These are phyloP conservation scores for Carettochelys insculpta DNA, from an alignment of 2,113 vertebrate genomes.

Conservation along the genomic window DNA sequence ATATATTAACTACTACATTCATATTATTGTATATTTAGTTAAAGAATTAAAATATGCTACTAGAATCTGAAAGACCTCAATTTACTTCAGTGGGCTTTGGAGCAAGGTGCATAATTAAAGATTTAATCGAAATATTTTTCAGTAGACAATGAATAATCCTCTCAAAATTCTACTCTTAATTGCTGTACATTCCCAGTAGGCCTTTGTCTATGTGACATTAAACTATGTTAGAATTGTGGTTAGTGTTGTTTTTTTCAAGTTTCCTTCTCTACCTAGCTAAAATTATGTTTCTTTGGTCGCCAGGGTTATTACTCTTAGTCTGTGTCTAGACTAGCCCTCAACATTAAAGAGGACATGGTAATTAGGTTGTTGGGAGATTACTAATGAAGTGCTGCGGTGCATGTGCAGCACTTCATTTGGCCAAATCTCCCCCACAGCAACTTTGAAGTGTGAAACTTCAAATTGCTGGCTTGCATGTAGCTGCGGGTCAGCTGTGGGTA, in stretches of 20 bases:
- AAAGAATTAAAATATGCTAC: background rate
- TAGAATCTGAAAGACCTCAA: background rate
- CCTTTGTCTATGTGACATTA: background rate
- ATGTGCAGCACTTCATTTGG: no score
- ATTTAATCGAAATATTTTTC: background rate
- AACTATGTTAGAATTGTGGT: background rate
- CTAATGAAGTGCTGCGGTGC: no score
- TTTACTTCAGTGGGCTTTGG: background rate
- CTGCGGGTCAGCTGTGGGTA: no score
- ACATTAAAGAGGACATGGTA: no score
- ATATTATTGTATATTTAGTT: background rate
- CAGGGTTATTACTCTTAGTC: accelerated
- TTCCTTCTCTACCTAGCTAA: background rate
- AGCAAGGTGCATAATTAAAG: background rate
- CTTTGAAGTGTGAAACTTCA: no score
- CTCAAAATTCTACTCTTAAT: accelerated
- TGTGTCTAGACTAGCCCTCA: no score
- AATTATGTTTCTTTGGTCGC: background rate
- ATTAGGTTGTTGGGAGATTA: no score
- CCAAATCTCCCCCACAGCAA: no score
- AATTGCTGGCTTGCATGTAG: no score
- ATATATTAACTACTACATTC: background rate
- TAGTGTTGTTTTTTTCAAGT: background rate
- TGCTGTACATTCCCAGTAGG: background rate
- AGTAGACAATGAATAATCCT: background rate